Percentiles rank a stretch among this genome's conserved stretches.
phyloP scores from a whole-genome alignment of 2,888 invertebrate species.

The Trypoxylon attenuatum region DNA sequence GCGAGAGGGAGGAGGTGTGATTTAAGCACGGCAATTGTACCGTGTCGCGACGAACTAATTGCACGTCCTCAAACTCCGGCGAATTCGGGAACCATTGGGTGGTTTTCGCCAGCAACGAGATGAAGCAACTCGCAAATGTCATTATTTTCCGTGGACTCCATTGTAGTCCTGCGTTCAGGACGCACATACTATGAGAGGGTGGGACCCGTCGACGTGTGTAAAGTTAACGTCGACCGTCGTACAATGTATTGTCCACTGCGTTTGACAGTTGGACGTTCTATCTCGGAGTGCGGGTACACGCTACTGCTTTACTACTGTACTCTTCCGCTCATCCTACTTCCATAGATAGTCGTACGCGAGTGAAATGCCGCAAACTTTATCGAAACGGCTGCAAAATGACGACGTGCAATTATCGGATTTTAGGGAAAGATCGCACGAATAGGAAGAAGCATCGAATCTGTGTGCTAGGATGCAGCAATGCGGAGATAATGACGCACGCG shows the following conservation, averaged over 20 bases:
- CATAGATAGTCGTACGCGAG: conserved; percentile 4
- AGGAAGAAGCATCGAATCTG: no score
- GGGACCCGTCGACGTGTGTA: conserved; percentile 40
- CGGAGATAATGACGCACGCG: no score
- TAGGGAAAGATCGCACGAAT: no score
- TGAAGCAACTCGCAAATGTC: conserved; percentile 23
- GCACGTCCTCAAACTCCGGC: background rate
- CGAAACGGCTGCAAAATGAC: no score
- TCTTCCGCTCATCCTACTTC: conserved; percentile 4
- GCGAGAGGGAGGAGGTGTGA: no score
- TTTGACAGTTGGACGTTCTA: conserved; percentile 44
- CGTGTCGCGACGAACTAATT: background rate
- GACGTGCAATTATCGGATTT: no score
- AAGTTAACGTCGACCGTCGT: conserved; percentile 25
- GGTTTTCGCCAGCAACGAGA: conserved; percentile 7
- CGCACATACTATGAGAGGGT: conserved; percentile 8
- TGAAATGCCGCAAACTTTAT: no score
- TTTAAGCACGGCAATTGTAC: no score
- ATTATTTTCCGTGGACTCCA: conserved; percentile 43
- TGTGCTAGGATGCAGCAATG: no score
- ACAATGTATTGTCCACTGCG: conserved; percentile 35
- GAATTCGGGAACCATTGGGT: background rate
- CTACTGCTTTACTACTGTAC: conserved; percentile 6
- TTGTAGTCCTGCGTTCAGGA: conserved; percentile 13
- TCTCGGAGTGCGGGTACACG: conserved; percentile 19